Evolutionary conservation across 2,113 vertebrate species (phyloP).

Genomic region (Hemibagrus wyckioides): DNA sequence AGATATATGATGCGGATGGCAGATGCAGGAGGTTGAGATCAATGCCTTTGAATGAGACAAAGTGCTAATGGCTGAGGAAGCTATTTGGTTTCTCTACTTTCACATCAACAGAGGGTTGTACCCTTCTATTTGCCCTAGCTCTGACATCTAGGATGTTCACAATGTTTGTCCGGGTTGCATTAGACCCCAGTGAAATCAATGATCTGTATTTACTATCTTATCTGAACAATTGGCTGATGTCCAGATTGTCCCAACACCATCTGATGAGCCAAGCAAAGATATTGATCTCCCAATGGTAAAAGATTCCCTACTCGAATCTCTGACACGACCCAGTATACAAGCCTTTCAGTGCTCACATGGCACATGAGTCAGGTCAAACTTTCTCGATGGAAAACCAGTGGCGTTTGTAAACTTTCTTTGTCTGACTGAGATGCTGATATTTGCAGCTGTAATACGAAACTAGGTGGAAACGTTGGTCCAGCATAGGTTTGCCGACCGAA

Average conservation of each 20-base stretch:
- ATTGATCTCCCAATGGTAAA: background rate
- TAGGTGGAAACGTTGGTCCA: too few species aligned
- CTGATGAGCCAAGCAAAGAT: background rate
- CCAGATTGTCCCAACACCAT: background rate
- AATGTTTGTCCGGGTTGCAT: background rate
- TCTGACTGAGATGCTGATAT: background rate
- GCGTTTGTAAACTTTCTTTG: background rate
- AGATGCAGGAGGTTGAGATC: background rate
- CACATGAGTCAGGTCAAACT: background rate
- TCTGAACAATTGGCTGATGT: background rate
- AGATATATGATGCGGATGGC: background rate
- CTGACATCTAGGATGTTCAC: background rate
- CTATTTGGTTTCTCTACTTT: background rate
- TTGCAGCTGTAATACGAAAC: background rate
- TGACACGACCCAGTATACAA: background rate
- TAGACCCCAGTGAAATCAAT: background rate
- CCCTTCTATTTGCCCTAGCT: background rate
- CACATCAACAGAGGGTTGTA: background rate
- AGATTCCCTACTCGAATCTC: background rate
- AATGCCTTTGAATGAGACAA: background rate
- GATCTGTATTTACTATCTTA: background rate
- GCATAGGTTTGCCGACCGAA: background rate
- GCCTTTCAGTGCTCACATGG: background rate
- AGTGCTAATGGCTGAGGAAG: background rate
- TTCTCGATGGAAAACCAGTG: background rate